phyloP scores from a whole-genome alignment of 2,888 invertebrate genomes.

The Cyrtodaria siliqua region DNA sequence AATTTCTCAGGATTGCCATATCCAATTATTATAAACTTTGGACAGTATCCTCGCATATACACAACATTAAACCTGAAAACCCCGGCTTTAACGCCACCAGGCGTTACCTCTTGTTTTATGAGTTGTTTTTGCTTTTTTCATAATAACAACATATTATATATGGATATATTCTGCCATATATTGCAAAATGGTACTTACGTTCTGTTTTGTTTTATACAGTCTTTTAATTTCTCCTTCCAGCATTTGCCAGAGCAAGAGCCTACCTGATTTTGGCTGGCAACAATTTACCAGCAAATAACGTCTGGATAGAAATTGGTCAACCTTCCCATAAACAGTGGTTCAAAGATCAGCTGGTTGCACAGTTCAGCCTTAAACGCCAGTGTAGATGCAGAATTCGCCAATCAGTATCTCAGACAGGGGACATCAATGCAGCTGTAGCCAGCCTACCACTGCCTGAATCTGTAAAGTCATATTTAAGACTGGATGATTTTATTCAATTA shows the following conservation, averaged over 20 bases:
- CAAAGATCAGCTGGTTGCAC: conserved; percentile 27
- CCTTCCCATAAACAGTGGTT: conserved; percentile 28
- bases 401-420: conserved; percentile 25
- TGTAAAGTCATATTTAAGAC: conserved; percentile 31
- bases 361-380: conserved; percentile 35
- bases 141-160: too few relatives aligned
- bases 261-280: conserved; percentile 48
- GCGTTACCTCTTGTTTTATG: too few relatives aligned
- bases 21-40: too few relatives aligned
- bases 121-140: too few relatives aligned
- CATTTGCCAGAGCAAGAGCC: conserved; percentile 26
- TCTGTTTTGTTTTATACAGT: background rate
- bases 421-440: conserved; percentile 30
- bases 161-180: too few relatives aligned
- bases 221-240: conserved; percentile 23
- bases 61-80: too few relatives aligned
- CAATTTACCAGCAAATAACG: conserved; percentile 20
- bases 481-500: conserved; percentile 46
- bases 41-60: too few relatives aligned
- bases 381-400: conserved; percentile 35
- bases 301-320: conserved; percentile 8
- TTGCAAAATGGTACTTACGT: too few relatives aligned
- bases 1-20: too few relatives aligned
- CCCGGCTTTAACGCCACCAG: too few relatives aligned
- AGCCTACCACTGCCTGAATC: conserved; percentile 37